Conservation (phyloP, 2,113 vertebrate genomes). For the Dendropsophus ebraccatus region DNA sequence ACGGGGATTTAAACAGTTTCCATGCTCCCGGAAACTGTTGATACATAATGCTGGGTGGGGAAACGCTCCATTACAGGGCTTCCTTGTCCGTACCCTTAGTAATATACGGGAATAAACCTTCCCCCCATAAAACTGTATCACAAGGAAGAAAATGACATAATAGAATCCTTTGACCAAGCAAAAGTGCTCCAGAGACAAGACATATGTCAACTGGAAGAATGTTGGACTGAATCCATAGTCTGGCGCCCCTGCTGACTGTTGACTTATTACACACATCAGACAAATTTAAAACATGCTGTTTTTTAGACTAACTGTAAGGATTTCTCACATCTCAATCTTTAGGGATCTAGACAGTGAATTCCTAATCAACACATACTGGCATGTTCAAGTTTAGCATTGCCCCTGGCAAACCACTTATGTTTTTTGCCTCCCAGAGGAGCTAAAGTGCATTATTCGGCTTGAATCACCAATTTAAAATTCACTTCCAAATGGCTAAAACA, state of each 20-base stretch:
- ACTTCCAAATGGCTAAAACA: slow-evolving; percentile 51
- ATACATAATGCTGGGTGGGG: too few species aligned
- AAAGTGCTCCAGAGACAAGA: background rate
- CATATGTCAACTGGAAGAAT: slow-evolving; percentile 15
- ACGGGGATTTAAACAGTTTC: too few species aligned
- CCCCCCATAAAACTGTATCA: background rate
- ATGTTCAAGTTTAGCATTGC: slow-evolving; percentile 42
- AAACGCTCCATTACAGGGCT: too few species aligned
- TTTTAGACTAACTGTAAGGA: slow-evolving; percentile 16
- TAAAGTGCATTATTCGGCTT: slow-evolving; percentile 43
- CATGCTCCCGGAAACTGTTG: too few species aligned
- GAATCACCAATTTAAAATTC: slow-evolving; percentile 42
- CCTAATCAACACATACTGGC: slow-evolving; percentile 44
- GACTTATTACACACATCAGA: slow-evolving; percentile 26
- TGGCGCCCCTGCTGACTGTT: slow-evolving; percentile 10
- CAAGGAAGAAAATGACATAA: background rate
- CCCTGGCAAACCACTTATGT: slow-evolving; percentile 43
- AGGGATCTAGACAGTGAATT: slow-evolving; percentile 34
- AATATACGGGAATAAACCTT: too few species aligned
- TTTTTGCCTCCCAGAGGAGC: slow-evolving; percentile 28
- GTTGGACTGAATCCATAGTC: background rate
- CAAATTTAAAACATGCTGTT: slow-evolving; percentile 4
- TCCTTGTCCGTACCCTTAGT: too few species aligned
- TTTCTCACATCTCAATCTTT: slow-evolving; percentile 38
- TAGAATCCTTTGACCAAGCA: slow-evolving; percentile 16